Evolutionary conservation across 2,888 invertebrate species (phyloP).

Genomic region (Rhingia rostrata): DNA sequence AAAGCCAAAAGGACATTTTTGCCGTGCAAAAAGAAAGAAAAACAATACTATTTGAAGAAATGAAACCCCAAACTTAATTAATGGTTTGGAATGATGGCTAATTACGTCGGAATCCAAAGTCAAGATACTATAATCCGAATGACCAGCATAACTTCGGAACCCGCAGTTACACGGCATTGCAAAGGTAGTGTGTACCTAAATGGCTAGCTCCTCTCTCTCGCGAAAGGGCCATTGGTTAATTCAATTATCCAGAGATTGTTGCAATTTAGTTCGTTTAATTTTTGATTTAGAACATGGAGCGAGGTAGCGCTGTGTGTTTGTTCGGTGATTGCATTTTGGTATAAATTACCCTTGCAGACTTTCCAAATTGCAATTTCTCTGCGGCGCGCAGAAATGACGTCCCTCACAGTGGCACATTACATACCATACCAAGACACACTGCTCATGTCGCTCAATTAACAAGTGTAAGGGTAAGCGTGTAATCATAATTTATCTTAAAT

Average conservation of each 20-base stretch:
- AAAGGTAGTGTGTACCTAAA: constrained; percentile 1
- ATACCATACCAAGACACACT: not conserved
- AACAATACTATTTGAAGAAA: constrained; percentile 32
- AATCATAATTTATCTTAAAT: constrained; percentile 71
- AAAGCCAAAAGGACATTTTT: constrained; percentile 27
- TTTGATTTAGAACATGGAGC: constrained; percentile 56
- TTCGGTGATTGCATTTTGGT: constrained; percentile 54
- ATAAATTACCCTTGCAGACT: constrained; percentile 58
- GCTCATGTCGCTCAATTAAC: constrained; percentile 67
- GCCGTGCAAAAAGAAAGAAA: constrained; percentile 7
- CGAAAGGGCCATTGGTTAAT: constrained; percentile 61
- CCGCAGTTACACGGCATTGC: not conserved
- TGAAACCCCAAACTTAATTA: constrained; percentile 55
- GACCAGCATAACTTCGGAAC: constrained; percentile 14
- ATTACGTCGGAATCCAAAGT: constrained; percentile 53
- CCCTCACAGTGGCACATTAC: not conserved
- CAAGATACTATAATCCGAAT: constrained; percentile 48
- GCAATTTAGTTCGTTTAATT: constrained; percentile 67
- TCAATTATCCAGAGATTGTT: constrained; percentile 66
- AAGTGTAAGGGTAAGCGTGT: constrained; percentile 67
- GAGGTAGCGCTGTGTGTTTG: not conserved
- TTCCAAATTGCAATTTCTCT: constrained; percentile 54
- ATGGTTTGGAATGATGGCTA: constrained; percentile 70
- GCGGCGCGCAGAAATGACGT: not conserved
- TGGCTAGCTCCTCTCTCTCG: not conserved